Percentiles rank a stretch among this genome's conserved stretches.
Evolutionary conservation across 1,140 invertebrate genomes (phyloP).

Genomic region (Drosophila sp.): DNA sequence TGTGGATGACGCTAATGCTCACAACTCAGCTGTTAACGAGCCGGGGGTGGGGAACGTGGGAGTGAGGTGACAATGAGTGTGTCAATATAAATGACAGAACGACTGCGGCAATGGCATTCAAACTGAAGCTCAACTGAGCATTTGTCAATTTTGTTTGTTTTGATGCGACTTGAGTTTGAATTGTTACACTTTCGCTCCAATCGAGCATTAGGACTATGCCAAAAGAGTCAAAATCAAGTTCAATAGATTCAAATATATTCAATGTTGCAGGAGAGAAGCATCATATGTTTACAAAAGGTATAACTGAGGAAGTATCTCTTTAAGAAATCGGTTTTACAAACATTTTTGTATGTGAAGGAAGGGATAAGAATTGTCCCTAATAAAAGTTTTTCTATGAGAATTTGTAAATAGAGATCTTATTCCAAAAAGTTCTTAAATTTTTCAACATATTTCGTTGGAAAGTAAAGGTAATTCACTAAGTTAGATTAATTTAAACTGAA

Average conservation of each 20-base stretch:
- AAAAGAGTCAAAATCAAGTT: neutral
- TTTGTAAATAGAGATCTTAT: no score
- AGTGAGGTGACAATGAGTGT: conserved; percentile 6
- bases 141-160: conserved; percentile 23
- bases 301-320: no score
- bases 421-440: no score
- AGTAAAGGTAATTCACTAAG: no score
- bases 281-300: no score
- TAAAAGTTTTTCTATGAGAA: no score
- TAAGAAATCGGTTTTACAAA: no score
- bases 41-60: neutral
- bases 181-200: neutral
- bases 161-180: conserved; percentile 6
- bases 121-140: conserved; percentile 28
- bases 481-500: no score
- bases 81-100: conserved; percentile 22
- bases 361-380: no score
- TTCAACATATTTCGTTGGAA: no score
- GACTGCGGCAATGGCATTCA: conserved; percentile 30
- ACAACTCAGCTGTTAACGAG: conserved; percentile 9
- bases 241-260: neutral
- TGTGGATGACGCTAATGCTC: conserved; percentile 21
- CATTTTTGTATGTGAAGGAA: no score
- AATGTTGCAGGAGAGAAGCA: neutral
- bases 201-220: neutral